These are phyloP conservation scores for Fragum fragum DNA, from an alignment of 2,888 invertebrate species.

Conservation along the genomic window DNA sequence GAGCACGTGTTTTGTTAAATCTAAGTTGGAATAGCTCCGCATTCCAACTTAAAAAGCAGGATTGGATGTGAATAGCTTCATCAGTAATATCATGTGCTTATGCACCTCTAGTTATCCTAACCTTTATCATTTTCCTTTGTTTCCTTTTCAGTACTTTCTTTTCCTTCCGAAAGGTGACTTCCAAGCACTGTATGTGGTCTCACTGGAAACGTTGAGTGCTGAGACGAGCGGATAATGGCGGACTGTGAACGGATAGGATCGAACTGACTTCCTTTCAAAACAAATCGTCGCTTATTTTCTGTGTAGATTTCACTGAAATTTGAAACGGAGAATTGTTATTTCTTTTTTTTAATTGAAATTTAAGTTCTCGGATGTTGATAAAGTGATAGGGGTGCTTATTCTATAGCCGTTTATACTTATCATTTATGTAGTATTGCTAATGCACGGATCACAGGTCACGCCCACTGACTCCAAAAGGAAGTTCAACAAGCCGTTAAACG, in stretches of 20 bases:
- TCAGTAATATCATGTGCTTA: too few species aligned
- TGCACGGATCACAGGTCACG: too few species aligned
- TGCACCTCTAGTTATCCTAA: too few species aligned
- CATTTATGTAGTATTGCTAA: too few species aligned
- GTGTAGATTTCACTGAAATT: slow-evolving; percentile 66
- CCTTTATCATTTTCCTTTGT: slow-evolving; percentile 1
- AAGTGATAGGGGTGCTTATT: not conserved
- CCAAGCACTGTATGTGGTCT: slow-evolving; percentile 21
- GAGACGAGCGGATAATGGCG: slow-evolving; percentile 31
- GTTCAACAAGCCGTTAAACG: too few species aligned
- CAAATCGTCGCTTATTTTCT: slow-evolving; percentile 76
- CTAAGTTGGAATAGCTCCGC: too few species aligned
- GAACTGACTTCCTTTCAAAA: slow-evolving; percentile 72
- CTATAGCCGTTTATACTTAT: too few species aligned
- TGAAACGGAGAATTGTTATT: too few species aligned
- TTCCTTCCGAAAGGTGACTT: slow-evolving; percentile 17
- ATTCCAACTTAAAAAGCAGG: too few species aligned
- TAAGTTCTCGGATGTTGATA: not conserved
- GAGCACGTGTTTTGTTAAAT: too few species aligned
- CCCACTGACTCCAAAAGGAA: too few species aligned
- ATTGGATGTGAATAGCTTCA: too few species aligned
- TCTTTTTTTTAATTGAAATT: not conserved
- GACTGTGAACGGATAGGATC: slow-evolving; percentile 66
- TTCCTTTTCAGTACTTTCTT: slow-evolving; percentile 16
- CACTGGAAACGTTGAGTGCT: slow-evolving; percentile 27